Evolutionary conservation across 2,797 vertebrate genomes (phyloP), one percentile per base, ranked within the genome.

Genomic region (Selene dorsalis): DNA sequence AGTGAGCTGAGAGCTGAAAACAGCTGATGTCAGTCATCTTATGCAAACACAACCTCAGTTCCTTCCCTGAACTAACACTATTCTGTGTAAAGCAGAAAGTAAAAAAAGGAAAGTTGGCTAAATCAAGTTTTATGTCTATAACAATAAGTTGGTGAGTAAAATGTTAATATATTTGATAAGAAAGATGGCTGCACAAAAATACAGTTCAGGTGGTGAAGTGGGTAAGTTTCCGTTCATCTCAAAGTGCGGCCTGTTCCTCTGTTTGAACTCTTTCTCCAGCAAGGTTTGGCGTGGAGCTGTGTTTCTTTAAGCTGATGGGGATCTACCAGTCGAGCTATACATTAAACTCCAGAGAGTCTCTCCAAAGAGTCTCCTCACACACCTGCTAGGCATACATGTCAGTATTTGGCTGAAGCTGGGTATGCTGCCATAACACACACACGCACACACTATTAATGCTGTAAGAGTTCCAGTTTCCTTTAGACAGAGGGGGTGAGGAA

Each of bases 371-470:
- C 87, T 83, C 79, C 77, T 79, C 63, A 85, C 83, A 91, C 89
- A 91, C 91, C 93, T 93, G 92, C 87, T 87, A 68, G 89, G 87
- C 89, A 89, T 91, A 87, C 89, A 89, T 91, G 85, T 93, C 89
- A 90, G 84, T 70, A 87, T 91, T 88, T 84, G 82, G 90, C 84
- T 84, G 81, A 89, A 78, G 82, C 84, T 82, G 88, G 87, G 84
- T 88, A 88, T 84, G 84, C 62, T 77, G 80, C 66, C 66, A 43
- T 67, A 77, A 69, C 48, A 75, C 67, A 73, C 78, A 71, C 77
- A 56, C 74, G 61, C 65, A 58, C 53, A 75, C 61, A 77, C 90
- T 90, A 88, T 78, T 88, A 86, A 87, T 3, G 89, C 92, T 93
- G 89, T 90, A 92, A 92, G 81, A 84, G 81, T 92, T 93, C 90